Evolutionary conservation across 2,888 invertebrate species (phyloP).

Genomic region (Papilio protenor): DNA sequence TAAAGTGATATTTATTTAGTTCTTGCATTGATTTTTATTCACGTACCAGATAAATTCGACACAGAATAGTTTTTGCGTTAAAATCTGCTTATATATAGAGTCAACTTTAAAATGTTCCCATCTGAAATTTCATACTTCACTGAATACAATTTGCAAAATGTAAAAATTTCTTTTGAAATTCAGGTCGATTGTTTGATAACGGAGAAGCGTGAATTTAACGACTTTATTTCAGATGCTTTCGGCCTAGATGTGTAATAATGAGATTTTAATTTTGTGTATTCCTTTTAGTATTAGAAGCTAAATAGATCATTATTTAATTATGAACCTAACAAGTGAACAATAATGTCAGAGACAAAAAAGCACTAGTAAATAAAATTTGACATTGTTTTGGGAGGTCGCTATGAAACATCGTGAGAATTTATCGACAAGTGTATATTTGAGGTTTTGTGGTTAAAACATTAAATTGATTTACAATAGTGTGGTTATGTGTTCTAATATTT

Average conservation of each 20-base stretch:
- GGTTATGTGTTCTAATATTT: neutral
- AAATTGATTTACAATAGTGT: slow-evolving; percentile 6
- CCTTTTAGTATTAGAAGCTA: neutral
- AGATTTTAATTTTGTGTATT: too few relatives aligned
- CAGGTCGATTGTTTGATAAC: neutral
- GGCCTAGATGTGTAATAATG: too few relatives aligned
- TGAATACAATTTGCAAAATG: neutral
- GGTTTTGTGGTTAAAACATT: slow-evolving; percentile 16
- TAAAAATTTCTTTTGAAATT: neutral
- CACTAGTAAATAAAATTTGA: neutral
- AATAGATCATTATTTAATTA: neutral
- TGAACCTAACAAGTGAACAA: too few relatives aligned
- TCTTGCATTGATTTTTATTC: neutral
- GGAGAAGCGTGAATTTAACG: neutral
- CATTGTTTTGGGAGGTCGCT: neutral
- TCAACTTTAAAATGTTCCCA: slow-evolving; percentile 20
- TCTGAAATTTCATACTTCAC: neutral
- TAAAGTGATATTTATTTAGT: slow-evolving; percentile 19
- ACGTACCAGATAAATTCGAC: neutral
- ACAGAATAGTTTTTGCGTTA: neutral
- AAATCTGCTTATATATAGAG: neutral
- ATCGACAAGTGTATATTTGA: slow-evolving; percentile 1
- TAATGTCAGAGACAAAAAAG: too few relatives aligned
- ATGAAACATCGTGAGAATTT: neutral
- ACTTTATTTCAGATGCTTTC: neutral